These are phyloP conservation scores for Anaspis maculata DNA, from an alignment of 2,888 invertebrate species.

Conservation along the genomic window DNA sequence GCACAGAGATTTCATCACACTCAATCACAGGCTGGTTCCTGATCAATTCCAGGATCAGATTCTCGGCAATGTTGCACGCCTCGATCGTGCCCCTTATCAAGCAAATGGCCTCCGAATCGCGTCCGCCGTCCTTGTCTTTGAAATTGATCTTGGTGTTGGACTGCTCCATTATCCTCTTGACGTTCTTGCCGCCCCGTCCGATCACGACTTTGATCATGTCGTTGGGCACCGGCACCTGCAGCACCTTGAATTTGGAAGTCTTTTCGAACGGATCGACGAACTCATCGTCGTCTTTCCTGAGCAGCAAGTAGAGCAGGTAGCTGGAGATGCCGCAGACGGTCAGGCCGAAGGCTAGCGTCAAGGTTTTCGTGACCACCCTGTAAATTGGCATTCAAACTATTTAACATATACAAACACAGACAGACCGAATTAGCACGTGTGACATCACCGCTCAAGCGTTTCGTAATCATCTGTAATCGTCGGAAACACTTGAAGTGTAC, in stretches of 20 bases:
- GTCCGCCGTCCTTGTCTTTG: constrained; percentile 50
- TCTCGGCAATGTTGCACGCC: constrained; percentile 62
- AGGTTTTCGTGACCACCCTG: constrained; percentile 29
- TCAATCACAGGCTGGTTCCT: constrained; percentile 58
- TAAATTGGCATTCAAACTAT: no score
- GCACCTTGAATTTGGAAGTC: constrained; percentile 40
- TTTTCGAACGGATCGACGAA: constrained; percentile 28
- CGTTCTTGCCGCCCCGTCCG: constrained; percentile 67
- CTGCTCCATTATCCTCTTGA: constrained; percentile 65
- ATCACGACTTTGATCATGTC: constrained; percentile 58
- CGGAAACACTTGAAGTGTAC: no score
- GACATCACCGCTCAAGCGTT: no score
- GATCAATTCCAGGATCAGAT: constrained; percentile 59
- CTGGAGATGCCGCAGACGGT: constrained; percentile 62
- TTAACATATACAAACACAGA: no score
- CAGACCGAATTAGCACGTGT: no score
- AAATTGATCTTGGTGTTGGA: constrained; percentile 55
- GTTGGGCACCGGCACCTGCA: constrained; percentile 55
- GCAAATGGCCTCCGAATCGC: constrained; percentile 49
- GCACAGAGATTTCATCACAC: constrained; percentile 59
- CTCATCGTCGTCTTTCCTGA: constrained; percentile 53
- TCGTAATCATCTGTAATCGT: no score
- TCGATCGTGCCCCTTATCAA: constrained; percentile 61
- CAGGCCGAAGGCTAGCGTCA: constrained; percentile 53
- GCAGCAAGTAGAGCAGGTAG: constrained; percentile 58